A percentile compares a stretch with the other conserved stretches of the same genome.
These are phyloP conservation scores for Caenorhabditis afra DNA, from an alignment of 2,888 invertebrate species.

Conservation along the genomic window DNA sequence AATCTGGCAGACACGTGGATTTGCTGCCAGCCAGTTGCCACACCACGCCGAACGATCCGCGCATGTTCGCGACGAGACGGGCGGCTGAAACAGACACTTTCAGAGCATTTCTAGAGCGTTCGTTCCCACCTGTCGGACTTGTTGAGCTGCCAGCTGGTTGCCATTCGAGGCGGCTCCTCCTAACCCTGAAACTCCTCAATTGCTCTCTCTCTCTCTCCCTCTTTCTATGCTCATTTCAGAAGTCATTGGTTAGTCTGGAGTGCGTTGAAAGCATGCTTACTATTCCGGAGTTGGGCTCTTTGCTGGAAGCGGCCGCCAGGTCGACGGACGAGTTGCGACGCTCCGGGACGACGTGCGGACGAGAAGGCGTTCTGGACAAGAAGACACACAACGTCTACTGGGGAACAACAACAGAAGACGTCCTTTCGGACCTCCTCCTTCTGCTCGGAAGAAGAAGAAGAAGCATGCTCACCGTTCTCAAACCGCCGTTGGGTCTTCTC, in stretches of 20 bases:
- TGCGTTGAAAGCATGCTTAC: constrained; percentile 42
- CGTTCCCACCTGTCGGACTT: too few species aligned
- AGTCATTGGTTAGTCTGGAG: too few species aligned
- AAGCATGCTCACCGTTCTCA: constrained; percentile 35
- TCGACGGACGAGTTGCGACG: constrained; percentile 31
- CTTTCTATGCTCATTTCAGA: too few species aligned
- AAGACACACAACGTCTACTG: too few species aligned
- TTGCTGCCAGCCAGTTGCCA: constrained; percentile 71
- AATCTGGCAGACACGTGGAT: constrained; percentile 72
- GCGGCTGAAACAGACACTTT: too few species aligned
- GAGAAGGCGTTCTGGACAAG: constrained; percentile 41
- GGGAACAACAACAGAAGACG: constrained; percentile 12
- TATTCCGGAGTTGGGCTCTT: constrained; percentile 39
- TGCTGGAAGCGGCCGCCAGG: constrained; percentile 23
- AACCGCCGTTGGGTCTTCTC: constrained; percentile 38
- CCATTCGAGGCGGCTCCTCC: too few species aligned
- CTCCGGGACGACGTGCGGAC: constrained; percentile 49
- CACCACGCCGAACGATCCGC: constrained; percentile 76
- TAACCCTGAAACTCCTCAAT: too few species aligned
- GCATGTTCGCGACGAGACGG: constrained; percentile 18
- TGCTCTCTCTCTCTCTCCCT: too few species aligned
- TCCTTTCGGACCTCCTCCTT: background rate
- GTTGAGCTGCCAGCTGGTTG: constrained; percentile 6
- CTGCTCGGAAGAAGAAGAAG: background rate
- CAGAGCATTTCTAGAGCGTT: too few species aligned